Percentiles rank a stretch among this genome's conserved stretches.
Conservation (phyloP, 2,888 invertebrate species). For the Clivina fossor region DNA sequence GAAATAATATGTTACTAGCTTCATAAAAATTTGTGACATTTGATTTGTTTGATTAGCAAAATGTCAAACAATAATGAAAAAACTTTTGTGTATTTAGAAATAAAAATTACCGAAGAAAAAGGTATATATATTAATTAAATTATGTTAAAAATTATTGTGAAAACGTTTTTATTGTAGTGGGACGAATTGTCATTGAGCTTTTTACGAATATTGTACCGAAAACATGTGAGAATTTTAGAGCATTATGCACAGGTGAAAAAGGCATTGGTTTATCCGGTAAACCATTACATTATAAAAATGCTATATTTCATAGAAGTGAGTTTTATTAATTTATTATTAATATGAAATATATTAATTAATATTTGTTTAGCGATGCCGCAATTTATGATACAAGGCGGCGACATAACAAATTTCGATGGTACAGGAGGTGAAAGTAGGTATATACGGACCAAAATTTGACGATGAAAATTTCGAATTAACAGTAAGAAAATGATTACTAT, state of each 20-base stretch:
- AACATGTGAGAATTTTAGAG: slow-evolving; percentile 89
- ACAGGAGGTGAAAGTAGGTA: slow-evolving; percentile 91
- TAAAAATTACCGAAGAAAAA: slow-evolving; percentile 67
- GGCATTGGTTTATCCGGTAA: slow-evolving; percentile 70
- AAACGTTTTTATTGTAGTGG: slow-evolving; percentile 63
- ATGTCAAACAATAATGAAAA: slow-evolving; percentile 52
- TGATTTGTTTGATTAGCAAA: background rate
- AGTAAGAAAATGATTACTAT: slow-evolving; percentile 50
- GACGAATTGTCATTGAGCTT: slow-evolving; percentile 83
- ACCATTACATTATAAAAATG: slow-evolving; percentile 81
- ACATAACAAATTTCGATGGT: slow-evolving; percentile 78
- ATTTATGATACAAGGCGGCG: slow-evolving; percentile 88
- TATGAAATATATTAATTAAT: no score
- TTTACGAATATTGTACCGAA: slow-evolving; percentile 81
- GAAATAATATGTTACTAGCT: no score
- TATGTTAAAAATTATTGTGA: slow-evolving; percentile 16
- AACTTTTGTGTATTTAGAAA: slow-evolving; percentile 72
- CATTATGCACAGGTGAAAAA: slow-evolving; percentile 88
- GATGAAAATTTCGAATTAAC: slow-evolving; percentile 82
- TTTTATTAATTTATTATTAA: slow-evolving; percentile 19
- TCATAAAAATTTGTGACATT: no score
- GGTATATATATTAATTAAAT: slow-evolving; percentile 57
- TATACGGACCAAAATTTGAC: slow-evolving; percentile 86
- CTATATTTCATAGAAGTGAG: slow-evolving; percentile 76
- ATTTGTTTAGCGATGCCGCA: slow-evolving; percentile 74